phyloP scores from a whole-genome alignment of 2,888 invertebrate species.

The Onthophagus sagittarius region DNA sequence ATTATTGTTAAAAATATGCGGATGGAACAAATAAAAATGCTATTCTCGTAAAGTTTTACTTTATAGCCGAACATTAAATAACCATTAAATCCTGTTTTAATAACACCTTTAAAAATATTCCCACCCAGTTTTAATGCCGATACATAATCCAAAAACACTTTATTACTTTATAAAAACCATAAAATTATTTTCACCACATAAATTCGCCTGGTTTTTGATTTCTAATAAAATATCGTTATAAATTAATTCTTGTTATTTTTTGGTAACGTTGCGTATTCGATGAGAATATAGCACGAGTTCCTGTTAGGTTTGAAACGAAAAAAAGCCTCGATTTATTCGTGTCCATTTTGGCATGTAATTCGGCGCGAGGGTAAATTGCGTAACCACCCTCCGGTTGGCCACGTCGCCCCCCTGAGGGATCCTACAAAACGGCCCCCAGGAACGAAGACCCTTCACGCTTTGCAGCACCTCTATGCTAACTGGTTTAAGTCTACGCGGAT shows the following conservation, averaged over 20 bases:
- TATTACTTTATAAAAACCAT: background rate
- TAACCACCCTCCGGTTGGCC: conserved; percentile 40
- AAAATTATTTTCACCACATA: background rate
- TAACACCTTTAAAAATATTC: background rate
- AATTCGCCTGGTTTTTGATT: background rate
- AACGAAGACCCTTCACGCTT: conserved; percentile 43
- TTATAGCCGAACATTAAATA: background rate
- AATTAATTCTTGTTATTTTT: background rate
- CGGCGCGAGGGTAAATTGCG: conserved; percentile 37
- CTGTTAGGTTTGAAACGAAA: conserved; percentile 13
- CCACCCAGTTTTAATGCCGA: background rate
- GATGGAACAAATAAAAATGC: background rate
- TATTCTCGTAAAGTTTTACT: background rate
- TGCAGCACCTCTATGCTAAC: conserved; percentile 47
- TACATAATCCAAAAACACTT: background rate
- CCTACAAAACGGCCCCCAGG: conserved; percentile 4
- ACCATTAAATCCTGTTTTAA: background rate
- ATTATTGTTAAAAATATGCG: background rate
- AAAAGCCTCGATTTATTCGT: conserved; percentile 23
- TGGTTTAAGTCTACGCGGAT: conserved; percentile 48
- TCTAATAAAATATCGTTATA: background rate
- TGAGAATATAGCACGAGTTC: conserved; percentile 1
- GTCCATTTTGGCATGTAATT: conserved; percentile 23
- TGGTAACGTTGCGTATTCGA: background rate
- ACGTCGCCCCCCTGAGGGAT: conserved; percentile 17